Conservation (phyloP, 2,113 vertebrate genomes). For the Gobiocypris rarus region DNA sequence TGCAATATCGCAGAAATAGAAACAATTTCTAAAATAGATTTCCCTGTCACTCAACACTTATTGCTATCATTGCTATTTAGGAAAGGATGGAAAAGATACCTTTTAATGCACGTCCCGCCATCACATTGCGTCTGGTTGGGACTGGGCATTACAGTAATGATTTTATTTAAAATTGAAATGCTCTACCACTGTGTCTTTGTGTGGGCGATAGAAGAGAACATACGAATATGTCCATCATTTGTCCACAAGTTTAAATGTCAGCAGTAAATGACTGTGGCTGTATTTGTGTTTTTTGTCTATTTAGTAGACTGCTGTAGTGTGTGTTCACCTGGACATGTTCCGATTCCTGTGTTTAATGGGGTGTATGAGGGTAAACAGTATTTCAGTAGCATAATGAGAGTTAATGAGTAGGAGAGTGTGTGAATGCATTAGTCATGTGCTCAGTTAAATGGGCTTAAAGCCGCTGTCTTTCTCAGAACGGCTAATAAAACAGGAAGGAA, state of each 20-base stretch:
- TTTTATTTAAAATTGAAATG: background rate
- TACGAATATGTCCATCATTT: background rate
- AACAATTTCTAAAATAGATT: too few species aligned
- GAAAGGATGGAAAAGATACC: too few species aligned
- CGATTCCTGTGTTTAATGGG: conserved; percentile 31
- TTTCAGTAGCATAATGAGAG: conserved; percentile 50
- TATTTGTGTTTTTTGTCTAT: background rate
- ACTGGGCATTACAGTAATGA: too few species aligned
- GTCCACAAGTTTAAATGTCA: background rate
- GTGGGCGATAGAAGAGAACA: background rate
- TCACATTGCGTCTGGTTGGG: too few species aligned
- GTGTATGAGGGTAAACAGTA: conserved; percentile 44
- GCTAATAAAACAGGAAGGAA: background rate
- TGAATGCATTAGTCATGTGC: conserved; percentile 61
- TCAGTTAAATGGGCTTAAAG: conserved; percentile 53
- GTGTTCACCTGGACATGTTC: conserved; percentile 14
- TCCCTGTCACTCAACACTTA: too few species aligned
- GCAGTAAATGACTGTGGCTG: background rate
- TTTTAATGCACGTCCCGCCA: too few species aligned
- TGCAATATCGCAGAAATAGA: too few species aligned
- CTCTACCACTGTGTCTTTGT: background rate
- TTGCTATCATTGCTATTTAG: too few species aligned
- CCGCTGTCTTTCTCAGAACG: conserved; percentile 36
- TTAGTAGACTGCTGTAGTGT: background rate
- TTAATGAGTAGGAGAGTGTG: conserved; percentile 60